Conservation (phyloP, 2,113 vertebrate genomes). For the Zosterops hypoxanthus region DNA sequence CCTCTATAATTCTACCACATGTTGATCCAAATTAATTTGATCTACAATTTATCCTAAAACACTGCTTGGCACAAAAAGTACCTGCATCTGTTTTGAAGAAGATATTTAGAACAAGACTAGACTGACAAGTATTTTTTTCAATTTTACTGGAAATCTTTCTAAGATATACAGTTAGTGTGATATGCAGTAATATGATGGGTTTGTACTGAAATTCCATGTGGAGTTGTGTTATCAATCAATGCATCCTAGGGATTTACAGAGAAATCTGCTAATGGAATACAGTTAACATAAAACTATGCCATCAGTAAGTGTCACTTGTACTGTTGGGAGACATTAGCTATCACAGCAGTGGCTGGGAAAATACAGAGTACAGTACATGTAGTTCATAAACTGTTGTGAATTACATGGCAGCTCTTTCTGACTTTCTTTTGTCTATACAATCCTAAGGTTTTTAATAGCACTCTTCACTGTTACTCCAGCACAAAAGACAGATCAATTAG, state of each 20-base stretch:
- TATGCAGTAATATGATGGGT: background rate
- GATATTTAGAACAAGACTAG: background rate
- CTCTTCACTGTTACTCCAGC: background rate
- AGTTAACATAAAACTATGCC: constrained; percentile 53
- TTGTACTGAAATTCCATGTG: constrained; percentile 33
- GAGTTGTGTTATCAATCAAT: constrained; percentile 33
- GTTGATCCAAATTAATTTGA: background rate
- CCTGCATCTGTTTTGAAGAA: background rate
- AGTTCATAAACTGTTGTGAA: constrained; percentile 49
- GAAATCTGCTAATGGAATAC: constrained; percentile 56
- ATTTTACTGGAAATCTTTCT: background rate
- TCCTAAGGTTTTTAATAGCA: background rate
- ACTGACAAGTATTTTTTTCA: background rate
- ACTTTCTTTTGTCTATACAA: constrained; percentile 13
- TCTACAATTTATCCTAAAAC: background rate
- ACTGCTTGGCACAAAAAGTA: background rate
- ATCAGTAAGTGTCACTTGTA: constrained; percentile 56
- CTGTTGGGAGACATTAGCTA: constrained; percentile 49
- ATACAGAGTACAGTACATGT: background rate
- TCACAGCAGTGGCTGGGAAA: constrained; percentile 48
- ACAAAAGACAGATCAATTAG: background rate
- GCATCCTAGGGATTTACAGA: constrained; percentile 27
- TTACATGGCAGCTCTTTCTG: background rate
- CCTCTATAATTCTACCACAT: background rate
- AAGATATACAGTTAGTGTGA: background rate